A percentile compares a stretch with the other conserved stretches of the same genome.
Conservation (phyloP, 2,113 vertebrate species). For the Lynx canadensis region DNA sequence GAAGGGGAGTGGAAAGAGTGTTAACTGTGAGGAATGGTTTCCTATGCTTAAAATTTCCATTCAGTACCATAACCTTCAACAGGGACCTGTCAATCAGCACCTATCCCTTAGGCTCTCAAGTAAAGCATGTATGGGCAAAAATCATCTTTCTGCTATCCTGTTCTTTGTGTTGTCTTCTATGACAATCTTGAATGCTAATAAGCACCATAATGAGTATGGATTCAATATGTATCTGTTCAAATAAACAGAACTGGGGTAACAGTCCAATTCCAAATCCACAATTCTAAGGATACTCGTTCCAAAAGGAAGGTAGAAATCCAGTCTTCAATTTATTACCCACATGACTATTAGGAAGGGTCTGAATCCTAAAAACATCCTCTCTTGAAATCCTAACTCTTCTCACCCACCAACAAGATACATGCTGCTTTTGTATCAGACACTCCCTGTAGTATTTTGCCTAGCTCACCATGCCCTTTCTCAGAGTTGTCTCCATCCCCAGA, state of each 20-base stretch:
- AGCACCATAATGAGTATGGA: not conserved
- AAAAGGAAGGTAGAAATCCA: not conserved
- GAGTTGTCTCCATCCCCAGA: not conserved
- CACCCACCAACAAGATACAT: not conserved
- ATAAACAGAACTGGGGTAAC: not conserved
- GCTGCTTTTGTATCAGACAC: not conserved
- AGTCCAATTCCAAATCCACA: slow-evolving; percentile 26
- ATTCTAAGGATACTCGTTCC: not conserved
- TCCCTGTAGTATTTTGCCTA: not conserved
- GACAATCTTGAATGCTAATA: not conserved
- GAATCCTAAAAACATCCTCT: not conserved
- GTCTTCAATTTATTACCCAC: not conserved
- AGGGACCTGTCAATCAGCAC: not conserved
- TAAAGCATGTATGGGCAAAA: not conserved
- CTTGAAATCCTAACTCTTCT: slow-evolving; percentile 33
- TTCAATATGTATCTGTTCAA: not conserved
- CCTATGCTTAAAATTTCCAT: not conserved
- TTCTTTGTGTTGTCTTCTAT: not conserved
- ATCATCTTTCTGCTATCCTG: not conserved
- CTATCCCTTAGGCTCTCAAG: not conserved
- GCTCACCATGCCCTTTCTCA: not conserved
- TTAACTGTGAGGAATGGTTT: not conserved
- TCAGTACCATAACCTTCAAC: not conserved
- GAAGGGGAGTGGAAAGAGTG: not conserved
- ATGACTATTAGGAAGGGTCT: not conserved